Evolutionary conservation across 2,113 vertebrate genomes (phyloP).

Genomic region (Hippocampus guttulatus): DNA sequence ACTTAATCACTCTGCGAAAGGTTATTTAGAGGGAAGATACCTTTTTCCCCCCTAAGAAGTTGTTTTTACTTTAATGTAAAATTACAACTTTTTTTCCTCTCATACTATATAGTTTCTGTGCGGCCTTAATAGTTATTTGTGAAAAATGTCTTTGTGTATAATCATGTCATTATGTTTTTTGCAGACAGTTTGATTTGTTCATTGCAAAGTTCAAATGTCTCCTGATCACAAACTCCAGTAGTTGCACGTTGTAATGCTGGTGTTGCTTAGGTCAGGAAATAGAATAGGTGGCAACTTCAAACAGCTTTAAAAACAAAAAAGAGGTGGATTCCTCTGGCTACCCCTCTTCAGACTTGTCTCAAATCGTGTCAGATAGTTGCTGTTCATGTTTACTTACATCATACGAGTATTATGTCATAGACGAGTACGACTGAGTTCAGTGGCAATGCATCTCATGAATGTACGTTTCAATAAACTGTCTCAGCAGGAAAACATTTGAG

Average conservation of each 20-base stretch:
- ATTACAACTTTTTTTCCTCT: no score
- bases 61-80: no score
- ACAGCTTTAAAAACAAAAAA: background rate
- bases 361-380: background rate
- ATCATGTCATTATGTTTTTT: background rate
- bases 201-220: background rate
- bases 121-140: background rate
- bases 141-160: background rate
- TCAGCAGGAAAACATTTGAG: background rate
- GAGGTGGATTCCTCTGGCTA: background rate
- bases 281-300: background rate
- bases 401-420: background rate
- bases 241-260: background rate
- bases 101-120: no score
- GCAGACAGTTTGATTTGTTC: background rate
- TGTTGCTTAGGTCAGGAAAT: background rate
- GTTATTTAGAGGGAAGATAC: no score
- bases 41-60: no score
- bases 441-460: background rate
- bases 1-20: background rate
- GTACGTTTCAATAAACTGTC: conserved; percentile 9
- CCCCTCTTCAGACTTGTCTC: background rate
- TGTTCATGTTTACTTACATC: background rate
- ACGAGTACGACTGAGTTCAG: background rate
- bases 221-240: background rate